phyloP scores from a whole-genome alignment of 2,797 vertebrate genomes.

The Crocidura indochinensis region DNA sequence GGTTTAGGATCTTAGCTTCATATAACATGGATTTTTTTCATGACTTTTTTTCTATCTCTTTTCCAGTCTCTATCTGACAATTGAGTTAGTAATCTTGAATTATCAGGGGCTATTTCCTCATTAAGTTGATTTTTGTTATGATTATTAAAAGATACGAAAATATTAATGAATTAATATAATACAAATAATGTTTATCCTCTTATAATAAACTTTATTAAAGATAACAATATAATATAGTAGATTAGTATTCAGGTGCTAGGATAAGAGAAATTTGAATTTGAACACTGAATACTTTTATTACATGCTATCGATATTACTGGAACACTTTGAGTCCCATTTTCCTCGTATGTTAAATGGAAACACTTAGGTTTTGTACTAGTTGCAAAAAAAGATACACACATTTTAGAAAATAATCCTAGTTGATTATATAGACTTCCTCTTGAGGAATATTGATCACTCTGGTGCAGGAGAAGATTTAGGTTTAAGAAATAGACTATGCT shows the following conservation, averaged over 20 bases:
- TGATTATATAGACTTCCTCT: conserved; percentile 25
- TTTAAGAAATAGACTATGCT: conserved; percentile 9
- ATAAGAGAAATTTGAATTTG: conserved; percentile 38
- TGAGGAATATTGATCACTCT: conserved; percentile 50
- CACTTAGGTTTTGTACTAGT: conserved; percentile 5
- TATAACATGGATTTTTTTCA: neutral
- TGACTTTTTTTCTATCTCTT: too few relatives aligned
- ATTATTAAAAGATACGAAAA: conserved; percentile 44
- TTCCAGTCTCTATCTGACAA: neutral
- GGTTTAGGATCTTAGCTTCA: conserved; percentile 1
- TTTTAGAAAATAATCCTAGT: conserved; percentile 45
- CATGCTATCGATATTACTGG: conserved; percentile 16
- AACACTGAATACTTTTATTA: conserved; percentile 1
- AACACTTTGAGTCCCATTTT: conserved; percentile 41
- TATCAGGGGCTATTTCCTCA: conserved; percentile 34
- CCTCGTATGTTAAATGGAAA: neutral
- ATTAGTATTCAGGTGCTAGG: neutral
- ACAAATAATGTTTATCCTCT: neutral
- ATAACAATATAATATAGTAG: neutral
- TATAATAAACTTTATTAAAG: neutral
- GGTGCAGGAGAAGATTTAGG: neutral
- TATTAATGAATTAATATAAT: conserved; percentile 56
- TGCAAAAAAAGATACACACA: neutral
- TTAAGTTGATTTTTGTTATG: neutral
- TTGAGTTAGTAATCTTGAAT: conserved; percentile 44